Percentiles rank a stretch among this genome's conserved stretches.
Evolutionary conservation across 2,797 vertebrate genomes (phyloP).

Genomic region (Podarcis siculus): DNA sequence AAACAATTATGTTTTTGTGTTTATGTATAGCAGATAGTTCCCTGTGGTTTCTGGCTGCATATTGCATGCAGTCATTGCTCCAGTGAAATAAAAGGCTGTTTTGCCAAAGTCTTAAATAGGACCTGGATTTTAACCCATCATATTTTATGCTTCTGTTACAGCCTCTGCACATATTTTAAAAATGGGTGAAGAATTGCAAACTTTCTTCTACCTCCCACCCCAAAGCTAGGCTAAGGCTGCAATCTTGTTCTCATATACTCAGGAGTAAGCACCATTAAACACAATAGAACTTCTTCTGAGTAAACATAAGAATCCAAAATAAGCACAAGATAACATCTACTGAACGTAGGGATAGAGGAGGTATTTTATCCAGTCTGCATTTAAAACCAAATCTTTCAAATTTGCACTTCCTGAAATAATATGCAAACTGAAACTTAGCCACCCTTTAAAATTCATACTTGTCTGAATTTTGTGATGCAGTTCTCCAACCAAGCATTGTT

Average conservation of each 20-base stretch:
- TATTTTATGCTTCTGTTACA: slow-evolving; percentile 1
- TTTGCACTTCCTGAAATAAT: too few relatives aligned
- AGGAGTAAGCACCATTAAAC: background rate
- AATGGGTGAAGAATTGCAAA: background rate
- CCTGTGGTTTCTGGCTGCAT: slow-evolving; percentile 17
- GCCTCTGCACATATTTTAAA: slow-evolving; percentile 4
- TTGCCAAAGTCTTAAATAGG: slow-evolving; percentile 7
- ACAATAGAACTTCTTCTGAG: background rate
- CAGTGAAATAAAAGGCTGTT: slow-evolving; percentile 15
- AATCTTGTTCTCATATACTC: background rate
- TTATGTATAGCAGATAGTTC: slow-evolving; percentile 9
- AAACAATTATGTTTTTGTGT: slow-evolving; percentile 10
- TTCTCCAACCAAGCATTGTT: too few relatives aligned
- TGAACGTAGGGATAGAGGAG: too few relatives aligned
- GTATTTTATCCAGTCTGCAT: too few relatives aligned
- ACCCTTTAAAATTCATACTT: too few relatives aligned
- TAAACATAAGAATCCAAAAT: background rate
- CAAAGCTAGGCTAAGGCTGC: background rate
- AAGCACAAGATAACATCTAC: background rate
- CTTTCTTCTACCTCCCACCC: background rate
- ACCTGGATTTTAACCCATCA: background rate
- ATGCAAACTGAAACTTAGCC: too few relatives aligned
- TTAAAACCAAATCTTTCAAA: too few relatives aligned
- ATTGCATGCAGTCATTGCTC: background rate
- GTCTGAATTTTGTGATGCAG: too few relatives aligned